Conservation (phyloP, 92 coral and sea anemone species). For the Zoanthus solanderi region DNA sequence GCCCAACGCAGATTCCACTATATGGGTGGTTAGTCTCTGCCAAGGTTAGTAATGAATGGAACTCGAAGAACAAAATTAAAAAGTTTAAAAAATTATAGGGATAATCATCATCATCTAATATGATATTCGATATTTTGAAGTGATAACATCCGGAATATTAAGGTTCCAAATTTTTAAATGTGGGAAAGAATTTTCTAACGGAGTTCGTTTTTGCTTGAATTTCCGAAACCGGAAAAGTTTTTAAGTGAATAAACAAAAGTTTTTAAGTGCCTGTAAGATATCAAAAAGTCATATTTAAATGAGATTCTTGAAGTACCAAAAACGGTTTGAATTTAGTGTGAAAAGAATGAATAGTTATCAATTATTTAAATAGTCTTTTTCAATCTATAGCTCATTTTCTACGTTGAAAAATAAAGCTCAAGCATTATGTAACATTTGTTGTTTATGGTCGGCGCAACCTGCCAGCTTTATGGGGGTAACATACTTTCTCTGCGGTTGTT, state of each 20-base stretch:
- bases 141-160: neutral
- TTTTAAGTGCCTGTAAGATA: too few species aligned
- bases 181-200: neutral
- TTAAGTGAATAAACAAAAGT: too few species aligned
- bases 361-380: too few species aligned
- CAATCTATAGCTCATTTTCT: too few species aligned
- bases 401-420: too few species aligned
- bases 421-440: neutral
- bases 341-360: too few species aligned
- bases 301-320: too few species aligned
- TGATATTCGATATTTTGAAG: neutral
- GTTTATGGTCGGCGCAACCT: neutral
- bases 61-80: neutral
- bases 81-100: neutral
- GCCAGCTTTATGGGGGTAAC: neutral
- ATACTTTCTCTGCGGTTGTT: neutral
- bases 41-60: constrained; percentile 43
- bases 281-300: too few species aligned
- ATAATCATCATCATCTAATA: constrained; percentile 28
- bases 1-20: constrained; percentile 13
- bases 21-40: constrained; percentile 16
- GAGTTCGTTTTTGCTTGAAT: too few species aligned
- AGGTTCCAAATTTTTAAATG: neutral
- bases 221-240: too few species aligned
- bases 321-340: too few species aligned